Conservation (phyloP, 2,888 invertebrate species). For the Lamproptera curius region DNA sequence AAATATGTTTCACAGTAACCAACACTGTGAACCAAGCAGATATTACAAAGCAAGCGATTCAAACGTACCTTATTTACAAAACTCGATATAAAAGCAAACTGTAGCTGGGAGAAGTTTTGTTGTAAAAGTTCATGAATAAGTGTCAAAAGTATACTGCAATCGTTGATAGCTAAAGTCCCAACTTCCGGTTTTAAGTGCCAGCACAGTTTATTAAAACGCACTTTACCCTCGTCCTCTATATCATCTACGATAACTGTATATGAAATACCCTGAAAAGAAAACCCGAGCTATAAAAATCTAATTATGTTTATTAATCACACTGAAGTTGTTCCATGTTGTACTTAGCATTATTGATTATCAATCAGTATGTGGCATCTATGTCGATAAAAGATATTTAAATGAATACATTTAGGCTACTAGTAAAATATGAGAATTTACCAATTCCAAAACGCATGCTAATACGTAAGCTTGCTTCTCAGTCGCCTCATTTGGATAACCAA, state of each 20-base stretch:
- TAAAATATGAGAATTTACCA: constrained; percentile 9
- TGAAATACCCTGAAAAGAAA: constrained; percentile 1
- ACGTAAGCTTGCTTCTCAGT: constrained; percentile 6
- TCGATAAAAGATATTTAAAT: too few species aligned
- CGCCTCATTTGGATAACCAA: not conserved
- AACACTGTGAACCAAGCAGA: too few species aligned
- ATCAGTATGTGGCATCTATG: too few species aligned
- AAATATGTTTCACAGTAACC: too few species aligned
- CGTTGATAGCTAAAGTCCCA: constrained; percentile 7
- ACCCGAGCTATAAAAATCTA: not conserved
- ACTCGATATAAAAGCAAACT: not conserved
- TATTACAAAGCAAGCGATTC: too few species aligned
- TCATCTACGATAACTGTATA: constrained; percentile 10
- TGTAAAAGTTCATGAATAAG: constrained; percentile 7
- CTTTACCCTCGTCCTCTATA: constrained; percentile 7
- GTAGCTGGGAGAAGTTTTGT: constrained; percentile 6
- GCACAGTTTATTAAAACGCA: constrained; percentile 6
- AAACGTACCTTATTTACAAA: not conserved
- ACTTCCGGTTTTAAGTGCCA: constrained; percentile 11
- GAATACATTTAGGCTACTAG: too few species aligned
- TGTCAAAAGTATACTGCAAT: constrained; percentile 5
- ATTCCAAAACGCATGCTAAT: constrained; percentile 5
- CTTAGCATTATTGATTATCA: too few species aligned
- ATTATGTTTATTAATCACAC: too few species aligned
- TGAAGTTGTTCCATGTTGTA: too few species aligned